phyloP scores from a whole-genome alignment of 2,888 invertebrate species.

The Aporophyla nigra region DNA sequence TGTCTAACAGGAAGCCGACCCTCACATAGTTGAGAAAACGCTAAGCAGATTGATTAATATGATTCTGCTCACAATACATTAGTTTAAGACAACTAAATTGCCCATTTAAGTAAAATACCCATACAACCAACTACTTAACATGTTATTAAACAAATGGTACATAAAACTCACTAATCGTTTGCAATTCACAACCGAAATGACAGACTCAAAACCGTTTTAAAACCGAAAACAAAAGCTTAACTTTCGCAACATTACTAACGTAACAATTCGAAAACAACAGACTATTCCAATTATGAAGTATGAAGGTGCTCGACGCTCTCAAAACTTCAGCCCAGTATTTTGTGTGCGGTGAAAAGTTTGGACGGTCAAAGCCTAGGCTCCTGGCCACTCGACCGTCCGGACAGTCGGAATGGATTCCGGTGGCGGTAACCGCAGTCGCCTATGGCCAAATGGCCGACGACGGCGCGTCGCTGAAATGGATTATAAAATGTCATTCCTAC shows the following conservation, averaged over 20 bases:
- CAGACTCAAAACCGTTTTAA: constrained; percentile 7
- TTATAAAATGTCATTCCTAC: constrained; percentile 39
- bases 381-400: not conserved
- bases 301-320: constrained; percentile 36
- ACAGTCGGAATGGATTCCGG: constrained; percentile 19
- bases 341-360: constrained; percentile 42
- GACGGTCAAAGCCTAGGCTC: not conserved
- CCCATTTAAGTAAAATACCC: not conserved
- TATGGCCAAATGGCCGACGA: constrained; percentile 4
- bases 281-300: constrained; percentile 49
- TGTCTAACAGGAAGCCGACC: not conserved
- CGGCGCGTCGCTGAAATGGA: not conserved
- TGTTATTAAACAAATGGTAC: not conserved
- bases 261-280: constrained; percentile 39
- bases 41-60: not conserved
- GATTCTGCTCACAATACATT: not conserved
- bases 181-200: not conserved
- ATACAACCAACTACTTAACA: not conserved
- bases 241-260: not conserved
- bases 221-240: not conserved
- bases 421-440: constrained; percentile 4
- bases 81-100: not conserved
- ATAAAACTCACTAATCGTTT: not conserved
- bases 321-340: constrained; percentile 30
- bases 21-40: not conserved